Percentiles rank a stretch among this genome's conserved stretches.
These are phyloP conservation scores for Thalassaphorura encarpata DNA, from an alignment of 1,140 invertebrate genomes.

Conservation along the genomic window DNA sequence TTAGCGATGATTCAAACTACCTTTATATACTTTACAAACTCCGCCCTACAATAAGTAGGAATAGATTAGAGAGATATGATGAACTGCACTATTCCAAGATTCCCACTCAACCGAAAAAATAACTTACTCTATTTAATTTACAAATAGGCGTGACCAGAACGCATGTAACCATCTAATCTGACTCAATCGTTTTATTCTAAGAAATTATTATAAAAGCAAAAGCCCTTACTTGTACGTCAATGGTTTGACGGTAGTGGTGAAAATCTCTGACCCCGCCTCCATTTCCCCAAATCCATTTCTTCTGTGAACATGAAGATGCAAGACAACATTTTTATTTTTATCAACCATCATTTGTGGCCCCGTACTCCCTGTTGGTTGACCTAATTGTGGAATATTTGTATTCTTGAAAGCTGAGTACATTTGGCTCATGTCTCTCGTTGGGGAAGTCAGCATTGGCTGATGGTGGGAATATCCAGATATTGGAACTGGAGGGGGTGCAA, in stretches of 20 bases:
- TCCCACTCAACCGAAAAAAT: too few relatives aligned
- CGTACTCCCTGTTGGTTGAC: background rate
- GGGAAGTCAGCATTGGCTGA: background rate
- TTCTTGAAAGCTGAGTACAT: background rate
- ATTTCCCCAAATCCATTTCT: slow-evolving; percentile 18
- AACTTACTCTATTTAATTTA: too few relatives aligned
- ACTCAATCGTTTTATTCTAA: too few relatives aligned
- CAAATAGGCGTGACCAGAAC: too few relatives aligned
- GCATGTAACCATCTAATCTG: too few relatives aligned
- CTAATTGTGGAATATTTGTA: background rate
- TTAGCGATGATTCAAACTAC: too few relatives aligned
- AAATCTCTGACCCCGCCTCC: slow-evolving; percentile 16
- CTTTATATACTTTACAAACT: too few relatives aligned
- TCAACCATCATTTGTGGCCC: slow-evolving; percentile 1
- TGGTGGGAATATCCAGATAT: background rate
- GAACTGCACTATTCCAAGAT: too few relatives aligned
- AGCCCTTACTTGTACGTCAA: slow-evolving; percentile 25
- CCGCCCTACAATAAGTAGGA: too few relatives aligned
- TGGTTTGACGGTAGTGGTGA: slow-evolving; percentile 24
- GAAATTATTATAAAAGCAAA: background rate
- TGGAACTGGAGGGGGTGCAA: background rate
- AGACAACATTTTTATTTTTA: slow-evolving; percentile 28
- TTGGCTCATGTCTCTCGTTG: background rate
- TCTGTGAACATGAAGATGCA: slow-evolving; percentile 31
- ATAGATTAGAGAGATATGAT: too few relatives aligned